These are phyloP conservation scores for Bombus fervidus DNA, from an alignment of 1,140 invertebrate genomes.

Conservation along the genomic window DNA sequence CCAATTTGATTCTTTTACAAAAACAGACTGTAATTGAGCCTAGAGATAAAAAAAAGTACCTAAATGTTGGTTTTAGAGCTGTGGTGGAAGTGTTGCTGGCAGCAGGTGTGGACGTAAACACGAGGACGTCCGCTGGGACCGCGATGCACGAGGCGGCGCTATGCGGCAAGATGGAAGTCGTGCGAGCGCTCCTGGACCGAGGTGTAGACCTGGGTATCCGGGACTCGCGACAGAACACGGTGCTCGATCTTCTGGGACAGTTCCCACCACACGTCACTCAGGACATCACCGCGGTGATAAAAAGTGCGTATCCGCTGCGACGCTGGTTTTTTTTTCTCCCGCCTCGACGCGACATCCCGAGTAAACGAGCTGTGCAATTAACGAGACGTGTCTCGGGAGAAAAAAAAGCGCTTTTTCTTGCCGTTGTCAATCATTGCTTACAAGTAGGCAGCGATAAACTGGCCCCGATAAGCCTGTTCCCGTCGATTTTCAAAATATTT, in stretches of 20 bases:
- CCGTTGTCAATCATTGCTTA: not conserved
- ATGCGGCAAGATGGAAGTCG: conserved; percentile 96
- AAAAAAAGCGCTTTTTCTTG: not conserved
- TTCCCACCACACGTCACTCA: conserved; percentile 95
- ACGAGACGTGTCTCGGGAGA: not conserved
- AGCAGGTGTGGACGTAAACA: conserved; percentile 95
- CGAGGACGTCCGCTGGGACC: conserved; percentile 93
- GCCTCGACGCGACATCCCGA: not conserved
- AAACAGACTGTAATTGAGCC: no score
- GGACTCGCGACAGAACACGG: conserved; percentile 91
- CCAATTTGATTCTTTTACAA: no score
- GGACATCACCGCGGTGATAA: conserved; percentile 91
- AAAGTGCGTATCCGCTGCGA: conserved; percentile 86
- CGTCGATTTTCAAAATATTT: not conserved
- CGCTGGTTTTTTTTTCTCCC: conserved; percentile 11
- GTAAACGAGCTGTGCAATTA: conserved; percentile 28
- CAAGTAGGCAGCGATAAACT: not conserved
- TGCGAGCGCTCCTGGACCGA: conserved; percentile 90
- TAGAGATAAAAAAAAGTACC: not conserved
- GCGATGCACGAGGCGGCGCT: conserved; percentile 97
- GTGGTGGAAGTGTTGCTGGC: conserved; percentile 92
- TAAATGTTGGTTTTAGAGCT: conserved; percentile 83
- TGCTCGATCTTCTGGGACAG: conserved; percentile 92
- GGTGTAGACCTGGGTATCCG: conserved; percentile 92
- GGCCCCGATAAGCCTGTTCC: not conserved